Conservation (phyloP, 1,140 invertebrate genomes). For the Drosophila seguyi region DNA sequence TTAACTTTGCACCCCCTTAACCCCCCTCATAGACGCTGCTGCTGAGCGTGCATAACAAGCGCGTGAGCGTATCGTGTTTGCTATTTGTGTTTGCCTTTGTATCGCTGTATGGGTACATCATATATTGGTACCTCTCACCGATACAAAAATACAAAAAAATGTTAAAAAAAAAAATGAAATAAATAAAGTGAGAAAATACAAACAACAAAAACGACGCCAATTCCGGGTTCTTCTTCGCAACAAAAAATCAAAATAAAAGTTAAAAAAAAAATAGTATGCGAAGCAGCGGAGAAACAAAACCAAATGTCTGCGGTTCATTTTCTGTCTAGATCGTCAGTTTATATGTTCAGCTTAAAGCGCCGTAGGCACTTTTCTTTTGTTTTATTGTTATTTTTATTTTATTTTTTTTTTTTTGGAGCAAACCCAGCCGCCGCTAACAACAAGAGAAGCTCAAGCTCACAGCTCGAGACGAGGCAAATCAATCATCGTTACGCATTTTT, state of each 20-base stretch:
- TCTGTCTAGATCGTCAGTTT: constrained; percentile 80
- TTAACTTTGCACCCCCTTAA: constrained; percentile 14
- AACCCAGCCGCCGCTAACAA: constrained; percentile 21
- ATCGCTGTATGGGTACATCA: constrained; percentile 28
- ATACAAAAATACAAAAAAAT: constrained; percentile 5
- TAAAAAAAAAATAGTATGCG: constrained; percentile 12
- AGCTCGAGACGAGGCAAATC: constrained; percentile 59
- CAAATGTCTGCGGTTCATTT: constrained; percentile 74
- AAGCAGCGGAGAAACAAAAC: constrained; percentile 27
- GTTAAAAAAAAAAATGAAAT: constrained; percentile 27
- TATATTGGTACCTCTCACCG: constrained; percentile 40
- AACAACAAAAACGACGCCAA: constrained; percentile 54
- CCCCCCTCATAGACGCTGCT: constrained; percentile 47
- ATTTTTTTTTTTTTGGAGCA: constrained; percentile 24
- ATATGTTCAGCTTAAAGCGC: constrained; percentile 44
- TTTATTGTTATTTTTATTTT: constrained; percentile 55
- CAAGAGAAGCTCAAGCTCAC: constrained; percentile 16
- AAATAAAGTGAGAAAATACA: constrained; percentile 26
- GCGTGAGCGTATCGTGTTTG: constrained; percentile 74
- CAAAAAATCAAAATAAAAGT: constrained; percentile 18
- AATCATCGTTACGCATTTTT: constrained; percentile 76
- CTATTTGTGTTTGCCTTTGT: constrained; percentile 47
- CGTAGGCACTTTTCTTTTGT: constrained; percentile 71
- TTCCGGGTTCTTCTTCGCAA: constrained; percentile 81
- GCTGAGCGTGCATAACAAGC: constrained; percentile 82